Percentiles rank a stretch among this genome's conserved stretches.
Evolutionary conservation across 2,888 invertebrate genomes (phyloP).

Genomic region (Ethmia dodecea): DNA sequence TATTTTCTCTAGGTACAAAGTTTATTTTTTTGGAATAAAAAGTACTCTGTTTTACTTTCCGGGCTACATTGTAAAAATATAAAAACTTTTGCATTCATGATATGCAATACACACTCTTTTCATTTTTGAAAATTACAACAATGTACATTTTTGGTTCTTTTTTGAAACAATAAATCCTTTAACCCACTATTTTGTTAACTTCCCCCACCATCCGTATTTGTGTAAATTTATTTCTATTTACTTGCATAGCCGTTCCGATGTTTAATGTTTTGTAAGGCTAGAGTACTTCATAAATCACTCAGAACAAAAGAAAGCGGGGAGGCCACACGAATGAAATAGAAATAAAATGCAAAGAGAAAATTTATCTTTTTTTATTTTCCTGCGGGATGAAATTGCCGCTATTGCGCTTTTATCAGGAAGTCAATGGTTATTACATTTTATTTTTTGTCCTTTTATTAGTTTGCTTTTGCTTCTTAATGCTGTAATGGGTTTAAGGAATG

Average conservation of each 20-base stretch:
- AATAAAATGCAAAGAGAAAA: slow-evolving; percentile 42
- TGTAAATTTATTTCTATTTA: slow-evolving; percentile 33
- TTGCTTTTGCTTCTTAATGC: slow-evolving; percentile 17
- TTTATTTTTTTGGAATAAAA: no score
- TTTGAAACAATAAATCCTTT: no score
- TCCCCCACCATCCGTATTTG: slow-evolving; percentile 10
- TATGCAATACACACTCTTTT: no score
- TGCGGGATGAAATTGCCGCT: slow-evolving; percentile 28
- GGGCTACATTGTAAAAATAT: no score
- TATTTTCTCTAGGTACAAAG: no score
- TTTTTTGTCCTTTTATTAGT: slow-evolving; percentile 23
- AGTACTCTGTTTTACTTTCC: no score
- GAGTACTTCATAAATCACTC: slow-evolving; percentile 51
- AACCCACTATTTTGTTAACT: no score
- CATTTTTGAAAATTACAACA: no score
- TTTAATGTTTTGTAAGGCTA: slow-evolving; percentile 51
- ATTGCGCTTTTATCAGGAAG: slow-evolving; percentile 35
- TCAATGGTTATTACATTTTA: slow-evolving; percentile 30
- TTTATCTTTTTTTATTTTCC: slow-evolving; percentile 35
- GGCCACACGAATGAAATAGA: slow-evolving; percentile 32
- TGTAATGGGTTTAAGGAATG: slow-evolving; percentile 13
- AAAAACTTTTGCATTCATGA: no score
- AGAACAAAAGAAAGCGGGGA: slow-evolving; percentile 41
- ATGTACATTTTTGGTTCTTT: no score
- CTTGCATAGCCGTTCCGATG: slow-evolving; percentile 34